Evolutionary conservation across 2,888 invertebrate genomes (phyloP), one percentile per base, ranked within the genome.

Genomic region (Hydrotaea diabolus): DNA sequence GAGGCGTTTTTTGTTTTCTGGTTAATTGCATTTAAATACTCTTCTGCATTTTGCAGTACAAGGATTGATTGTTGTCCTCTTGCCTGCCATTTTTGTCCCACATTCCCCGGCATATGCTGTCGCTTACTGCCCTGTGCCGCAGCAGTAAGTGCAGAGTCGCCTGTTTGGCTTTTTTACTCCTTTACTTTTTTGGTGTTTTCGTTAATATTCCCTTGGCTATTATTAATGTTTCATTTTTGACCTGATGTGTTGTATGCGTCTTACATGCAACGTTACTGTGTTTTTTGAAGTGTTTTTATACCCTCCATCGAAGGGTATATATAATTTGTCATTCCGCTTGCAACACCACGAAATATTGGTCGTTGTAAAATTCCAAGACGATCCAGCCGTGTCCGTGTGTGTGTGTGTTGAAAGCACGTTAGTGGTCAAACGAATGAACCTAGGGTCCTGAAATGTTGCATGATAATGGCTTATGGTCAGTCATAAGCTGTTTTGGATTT

Each of bases 11-110:
- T 31, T 31, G 21, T 69, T 69, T 69, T 46, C 23, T 23, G 46
- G 17, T 69, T 69, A 69, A 69, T 69, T 46, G 69, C 69, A 69
- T 69, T 69, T n/a, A 69, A 69, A 69, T 49, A 49, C 15, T 15
- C 13, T 49, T 15, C 49, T 0, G 15, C n/a, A 49, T n/a, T 49
- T n/a, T n/a, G n/a, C n/a, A n/a, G n/a, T n/a, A 49, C n/a, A 15
- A n/a, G 49, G 49, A 15, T 49, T n/a, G 49, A 49, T 49, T 49
- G n/a, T 49, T 49, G 49, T 49, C n/a, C 39, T 31, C 31, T n/a
- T 43, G 43, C 15, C 15, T 7, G 15, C 43, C 36, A 36, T 36
- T 8, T 36, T 36, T 36, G 36, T 3, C n/a, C 36, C 36, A 36
- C 8, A 36, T 36, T 36, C 36, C 36, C n/a, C 36, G 8, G 36